Evolutionary conservation across 2,113 vertebrate species (phyloP), one percentile per base, ranked within the genome.

Genomic region (Grallaria varia): DNA sequence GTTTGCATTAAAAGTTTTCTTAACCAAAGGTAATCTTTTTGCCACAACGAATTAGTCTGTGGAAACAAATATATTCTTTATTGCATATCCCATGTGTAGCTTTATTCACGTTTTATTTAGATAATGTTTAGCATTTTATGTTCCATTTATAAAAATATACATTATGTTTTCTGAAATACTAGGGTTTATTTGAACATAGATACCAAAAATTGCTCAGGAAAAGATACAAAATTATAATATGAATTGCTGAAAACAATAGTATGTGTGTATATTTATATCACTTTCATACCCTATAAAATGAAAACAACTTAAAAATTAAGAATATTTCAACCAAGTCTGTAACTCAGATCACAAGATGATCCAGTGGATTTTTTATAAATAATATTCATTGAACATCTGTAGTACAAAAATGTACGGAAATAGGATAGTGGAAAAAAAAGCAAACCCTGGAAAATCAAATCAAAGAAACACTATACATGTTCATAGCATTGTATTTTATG

Each of bases 1-100:
- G 67, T 79, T 94, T 80, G 90, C 90, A 71, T 75, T 93, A 56
- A 8, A 96, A 95, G 83, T 92, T 97, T 95, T 81, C 64, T 90
- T 84, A 93, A 93, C 64, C 56, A 49, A 35, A 58, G 79, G 63
- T 87, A 83, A 53, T 87, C 55, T 81, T 94, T 86, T 67, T 68
- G 76, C 47, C 72, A 66, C 68, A 88, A 83, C 4, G 4, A 72
- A 72, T 45, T 60, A 77, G 31, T 67, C 39, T 52, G 20, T 81
- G 80, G 72, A 83, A 95, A 42, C 52, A 88, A 55, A 52, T 30
- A 3, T 6, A 8, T 92, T 77, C 30, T 82, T 89, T 49, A 60
- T 58, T 74, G 44, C 2, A 4, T 63, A 27, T 24, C 25, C 63
- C 68, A 16, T 4, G 2, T 83, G 39, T 69, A 64, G 31, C 31